phyloP scores from a whole-genome alignment of 2,113 vertebrate genomes.

The Calyptomena viridis region DNA sequence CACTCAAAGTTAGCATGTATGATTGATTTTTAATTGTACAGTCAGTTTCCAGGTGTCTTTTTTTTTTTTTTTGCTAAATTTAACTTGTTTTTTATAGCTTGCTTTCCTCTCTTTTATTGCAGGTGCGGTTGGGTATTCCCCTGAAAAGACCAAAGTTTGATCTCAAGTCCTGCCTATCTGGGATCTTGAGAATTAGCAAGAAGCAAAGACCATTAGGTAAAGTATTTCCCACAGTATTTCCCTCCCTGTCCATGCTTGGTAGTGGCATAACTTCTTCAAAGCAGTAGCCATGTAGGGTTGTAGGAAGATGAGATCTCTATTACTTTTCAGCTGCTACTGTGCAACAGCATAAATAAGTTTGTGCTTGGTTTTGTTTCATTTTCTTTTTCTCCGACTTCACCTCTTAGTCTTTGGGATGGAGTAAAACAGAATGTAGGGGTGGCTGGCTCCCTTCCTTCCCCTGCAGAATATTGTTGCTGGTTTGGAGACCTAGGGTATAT shows the following conservation, averaged over 20 bases:
- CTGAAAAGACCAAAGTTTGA: neutral
- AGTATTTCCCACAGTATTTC: neutral
- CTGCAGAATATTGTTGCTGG: neutral
- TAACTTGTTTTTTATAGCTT: neutral
- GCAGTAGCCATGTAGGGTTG: neutral
- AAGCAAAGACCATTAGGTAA: neutral
- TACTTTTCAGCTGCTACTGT: neutral
- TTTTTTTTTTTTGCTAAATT: neutral
- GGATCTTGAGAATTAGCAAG: neutral
- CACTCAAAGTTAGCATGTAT: neutral
- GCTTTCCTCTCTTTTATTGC: neutral
- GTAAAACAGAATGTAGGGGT: neutral
- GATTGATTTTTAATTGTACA: neutral
- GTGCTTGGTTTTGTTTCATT: neutral
- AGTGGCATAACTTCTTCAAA: neutral
- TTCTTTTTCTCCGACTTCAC: neutral
- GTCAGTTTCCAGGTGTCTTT: neutral
- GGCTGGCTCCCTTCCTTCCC: neutral
- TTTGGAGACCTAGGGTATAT: fast-evolving
- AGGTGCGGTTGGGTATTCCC: neutral
- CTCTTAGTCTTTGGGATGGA: neutral
- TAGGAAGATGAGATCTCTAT: neutral
- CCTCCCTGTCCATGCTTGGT: neutral
- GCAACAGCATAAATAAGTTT: neutral
- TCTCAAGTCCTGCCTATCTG: neutral